Evolutionary conservation across 2,113 vertebrate species (phyloP).

Genomic region (Petroica traversi): DNA sequence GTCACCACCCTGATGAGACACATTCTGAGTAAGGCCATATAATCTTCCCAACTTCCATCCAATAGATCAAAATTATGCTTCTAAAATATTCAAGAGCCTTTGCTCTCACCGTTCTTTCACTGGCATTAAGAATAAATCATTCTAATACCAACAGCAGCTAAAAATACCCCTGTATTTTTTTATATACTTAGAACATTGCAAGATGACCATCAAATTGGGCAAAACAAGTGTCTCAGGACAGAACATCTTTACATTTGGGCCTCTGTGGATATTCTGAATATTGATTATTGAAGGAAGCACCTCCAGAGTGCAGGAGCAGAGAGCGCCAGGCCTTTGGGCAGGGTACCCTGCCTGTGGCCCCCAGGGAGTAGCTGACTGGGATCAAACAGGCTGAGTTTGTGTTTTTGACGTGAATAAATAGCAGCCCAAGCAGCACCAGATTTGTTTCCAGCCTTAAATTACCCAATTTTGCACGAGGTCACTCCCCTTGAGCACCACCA

Average conservation of each 20-base stretch:
- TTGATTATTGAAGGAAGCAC: not conserved
- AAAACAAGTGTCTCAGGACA: not conserved
- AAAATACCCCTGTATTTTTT: not conserved
- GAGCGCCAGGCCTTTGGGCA: not conserved
- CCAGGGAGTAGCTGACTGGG: not conserved
- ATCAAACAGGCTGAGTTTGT: accelerated
- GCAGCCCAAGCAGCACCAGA: not conserved
- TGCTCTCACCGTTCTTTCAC: not conserved
- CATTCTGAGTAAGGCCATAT: not conserved
- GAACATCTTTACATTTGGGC: not conserved
- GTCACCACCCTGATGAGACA: not conserved
- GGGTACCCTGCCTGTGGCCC: accelerated
- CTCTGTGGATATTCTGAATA: not conserved
- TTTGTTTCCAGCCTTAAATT: not conserved
- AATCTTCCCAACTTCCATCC: not conserved
- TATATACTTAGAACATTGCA: not conserved
- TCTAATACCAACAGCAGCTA: not conserved
- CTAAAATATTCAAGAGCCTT: conserved; percentile 15
- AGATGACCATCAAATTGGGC: not conserved
- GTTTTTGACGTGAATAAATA: not conserved
- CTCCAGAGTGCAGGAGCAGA: not conserved
- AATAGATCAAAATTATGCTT: not conserved
- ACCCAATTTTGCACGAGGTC: too few relatives aligned
- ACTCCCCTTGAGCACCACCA: not conserved
- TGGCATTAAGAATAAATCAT: not conserved